A percentile compares a stretch with the other conserved stretches of the same genome.
These are phyloP conservation scores for Meleagris gallopavo DNA, from an alignment of 2,113 vertebrate genomes.

Conservation along the genomic window DNA sequence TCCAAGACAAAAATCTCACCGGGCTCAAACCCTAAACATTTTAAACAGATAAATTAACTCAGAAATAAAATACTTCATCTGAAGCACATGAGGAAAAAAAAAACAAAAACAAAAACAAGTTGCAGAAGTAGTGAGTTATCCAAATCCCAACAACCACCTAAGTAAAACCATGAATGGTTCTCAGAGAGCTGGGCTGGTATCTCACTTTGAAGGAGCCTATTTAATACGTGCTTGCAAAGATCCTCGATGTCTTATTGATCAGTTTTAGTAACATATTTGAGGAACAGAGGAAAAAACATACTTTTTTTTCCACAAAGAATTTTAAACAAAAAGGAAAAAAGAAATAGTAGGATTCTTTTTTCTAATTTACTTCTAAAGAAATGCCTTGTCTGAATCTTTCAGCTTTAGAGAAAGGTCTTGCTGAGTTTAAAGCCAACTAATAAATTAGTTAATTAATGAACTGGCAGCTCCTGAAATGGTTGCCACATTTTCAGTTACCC, in stretches of 20 bases:
- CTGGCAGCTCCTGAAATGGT: slow-evolving; percentile 11
- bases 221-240: not conserved
- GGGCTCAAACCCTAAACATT: not conserved
- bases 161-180: not conserved
- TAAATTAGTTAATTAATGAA: slow-evolving; percentile 32
- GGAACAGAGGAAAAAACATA: not conserved
- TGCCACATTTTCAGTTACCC: slow-evolving; percentile 13
- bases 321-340: not conserved
- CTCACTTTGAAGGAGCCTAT: not conserved
- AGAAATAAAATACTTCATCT: not conserved
- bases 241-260: not conserved
- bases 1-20: not conserved
- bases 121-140: not conserved
- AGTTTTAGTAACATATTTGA: not conserved
- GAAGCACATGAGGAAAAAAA: not conserved
- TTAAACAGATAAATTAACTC: not conserved
- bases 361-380: not conserved
- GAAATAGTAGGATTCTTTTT: not conserved
- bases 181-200: not conserved
- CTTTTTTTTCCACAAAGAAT: not conserved
- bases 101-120: not conserved
- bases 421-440: slow-evolving; percentile 30
- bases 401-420: not conserved
- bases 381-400: not conserved
- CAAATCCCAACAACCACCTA: not conserved